These are phyloP conservation scores for Leuciscus waleckii DNA, from an alignment of 2,797 vertebrate genomes.

Conservation along the genomic window DNA sequence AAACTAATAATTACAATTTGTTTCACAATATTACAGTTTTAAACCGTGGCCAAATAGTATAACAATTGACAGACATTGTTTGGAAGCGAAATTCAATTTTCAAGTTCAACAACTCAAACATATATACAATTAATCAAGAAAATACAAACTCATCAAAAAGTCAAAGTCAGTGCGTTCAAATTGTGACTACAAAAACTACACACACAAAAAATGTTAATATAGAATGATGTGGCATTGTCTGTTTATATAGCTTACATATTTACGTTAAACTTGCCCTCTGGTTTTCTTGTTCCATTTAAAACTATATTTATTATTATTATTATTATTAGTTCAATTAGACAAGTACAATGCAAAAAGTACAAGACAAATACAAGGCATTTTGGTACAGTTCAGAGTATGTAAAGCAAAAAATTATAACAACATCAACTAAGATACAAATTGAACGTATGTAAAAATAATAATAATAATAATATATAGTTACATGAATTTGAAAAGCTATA, in stretches of 20 bases:
- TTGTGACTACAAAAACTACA: background rate
- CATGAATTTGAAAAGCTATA: too few species aligned
- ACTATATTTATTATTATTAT: too few species aligned
- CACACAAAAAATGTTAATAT: background rate
- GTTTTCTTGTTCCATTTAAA: background rate
- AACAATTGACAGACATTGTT: too few species aligned
- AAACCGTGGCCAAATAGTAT: background rate
- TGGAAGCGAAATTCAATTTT: background rate
- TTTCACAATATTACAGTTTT: background rate
- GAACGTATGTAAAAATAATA: too few species aligned
- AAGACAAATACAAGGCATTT: too few species aligned
- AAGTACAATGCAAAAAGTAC: too few species aligned
- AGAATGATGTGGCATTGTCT: background rate
- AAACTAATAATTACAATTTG: background rate
- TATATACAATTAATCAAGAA: background rate
- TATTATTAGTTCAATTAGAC: too few species aligned
- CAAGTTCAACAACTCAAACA: background rate
- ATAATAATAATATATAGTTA: too few species aligned
- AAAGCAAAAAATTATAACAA: too few species aligned
- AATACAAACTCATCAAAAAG: background rate
- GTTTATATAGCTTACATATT: background rate
- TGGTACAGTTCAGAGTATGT: too few species aligned
- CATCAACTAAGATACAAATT: too few species aligned
- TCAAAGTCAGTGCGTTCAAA: background rate
- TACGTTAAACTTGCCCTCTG: background rate